These are phyloP conservation scores for Willisornis vidua DNA, from an alignment of 2,113 vertebrate genomes.

Conservation along the genomic window DNA sequence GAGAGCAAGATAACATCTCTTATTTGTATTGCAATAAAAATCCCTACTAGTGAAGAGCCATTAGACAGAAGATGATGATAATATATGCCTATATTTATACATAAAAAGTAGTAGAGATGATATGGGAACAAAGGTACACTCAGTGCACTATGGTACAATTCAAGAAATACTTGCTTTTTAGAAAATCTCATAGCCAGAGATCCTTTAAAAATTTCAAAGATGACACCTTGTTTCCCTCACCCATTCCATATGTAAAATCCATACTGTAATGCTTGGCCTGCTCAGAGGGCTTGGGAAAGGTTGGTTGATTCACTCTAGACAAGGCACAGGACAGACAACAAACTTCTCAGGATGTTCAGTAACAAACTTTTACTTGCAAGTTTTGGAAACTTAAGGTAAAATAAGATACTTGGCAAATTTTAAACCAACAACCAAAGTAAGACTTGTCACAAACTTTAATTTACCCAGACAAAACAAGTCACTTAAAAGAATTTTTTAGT, in stretches of 20 bases:
- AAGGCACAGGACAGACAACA: not conserved
- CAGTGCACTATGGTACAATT: not conserved
- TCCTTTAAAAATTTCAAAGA: not conserved
- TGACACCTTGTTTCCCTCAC: not conserved
- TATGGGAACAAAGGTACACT: not conserved
- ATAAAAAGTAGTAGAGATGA: not conserved
- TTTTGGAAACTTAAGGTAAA: not conserved
- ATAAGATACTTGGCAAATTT: not conserved
- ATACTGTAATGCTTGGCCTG: not conserved
- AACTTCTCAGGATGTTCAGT: not conserved
- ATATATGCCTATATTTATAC: not conserved
- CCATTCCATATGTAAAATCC: not conserved
- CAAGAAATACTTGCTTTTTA: not conserved
- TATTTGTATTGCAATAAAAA: not conserved
- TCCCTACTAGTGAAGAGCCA: not conserved
- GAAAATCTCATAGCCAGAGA: not conserved
- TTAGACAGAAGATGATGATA: not conserved
- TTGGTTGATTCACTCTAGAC: not conserved
- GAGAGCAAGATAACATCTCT: not conserved
- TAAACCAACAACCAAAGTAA: not conserved
- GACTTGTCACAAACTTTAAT: not conserved
- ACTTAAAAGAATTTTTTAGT: not conserved
- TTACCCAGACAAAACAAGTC: not conserved
- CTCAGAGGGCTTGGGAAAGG: not conserved
- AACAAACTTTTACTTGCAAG: not conserved